phyloP scores from a whole-genome alignment of 2,888 invertebrate genomes.

The Hypsopygia costalis region DNA sequence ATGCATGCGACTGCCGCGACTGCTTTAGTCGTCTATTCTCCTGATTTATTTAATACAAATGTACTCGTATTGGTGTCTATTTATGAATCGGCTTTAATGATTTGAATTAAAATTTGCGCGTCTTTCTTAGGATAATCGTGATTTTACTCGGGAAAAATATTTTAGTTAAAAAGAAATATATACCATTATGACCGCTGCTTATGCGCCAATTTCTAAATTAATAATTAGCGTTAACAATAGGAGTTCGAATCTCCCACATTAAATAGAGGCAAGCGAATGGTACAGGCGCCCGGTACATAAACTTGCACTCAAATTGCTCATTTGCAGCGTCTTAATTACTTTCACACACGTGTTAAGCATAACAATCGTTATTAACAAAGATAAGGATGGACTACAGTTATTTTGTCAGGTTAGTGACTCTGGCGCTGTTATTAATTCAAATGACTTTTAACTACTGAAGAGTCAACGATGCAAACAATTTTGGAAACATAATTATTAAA shows the following conservation, averaged over 20 bases:
- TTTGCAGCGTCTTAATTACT: slow-evolving; percentile 26
- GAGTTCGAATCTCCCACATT: slow-evolving; percentile 9
- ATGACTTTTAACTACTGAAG: slow-evolving; percentile 6
- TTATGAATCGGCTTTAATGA: no score
- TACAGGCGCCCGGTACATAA: slow-evolving; percentile 15
- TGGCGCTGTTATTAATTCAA: slow-evolving; percentile 11
- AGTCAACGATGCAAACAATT: slow-evolving; percentile 4
- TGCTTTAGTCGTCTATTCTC: no score
- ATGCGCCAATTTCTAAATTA: slow-evolving; percentile 7
- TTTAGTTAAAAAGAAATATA: no score
- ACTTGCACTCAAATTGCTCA: slow-evolving; percentile 21
- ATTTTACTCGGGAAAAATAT: no score
- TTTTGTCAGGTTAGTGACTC: slow-evolving; percentile 15
- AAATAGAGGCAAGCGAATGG: slow-evolving; percentile 10
- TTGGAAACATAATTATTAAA: neutral
- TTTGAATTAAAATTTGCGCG: no score
- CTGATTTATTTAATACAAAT: no score
- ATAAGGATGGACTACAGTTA: slow-evolving; percentile 22
- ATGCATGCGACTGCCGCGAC: no score
- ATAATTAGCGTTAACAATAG: slow-evolving; percentile 8
- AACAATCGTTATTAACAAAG: slow-evolving; percentile 23
- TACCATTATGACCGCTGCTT: no score
- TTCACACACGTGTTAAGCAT: slow-evolving; percentile 27
- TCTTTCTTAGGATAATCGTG: no score
- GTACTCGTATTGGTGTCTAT: no score